Conservation (phyloP, 2,888 invertebrate genomes). For the Magallana nippona region DNA sequence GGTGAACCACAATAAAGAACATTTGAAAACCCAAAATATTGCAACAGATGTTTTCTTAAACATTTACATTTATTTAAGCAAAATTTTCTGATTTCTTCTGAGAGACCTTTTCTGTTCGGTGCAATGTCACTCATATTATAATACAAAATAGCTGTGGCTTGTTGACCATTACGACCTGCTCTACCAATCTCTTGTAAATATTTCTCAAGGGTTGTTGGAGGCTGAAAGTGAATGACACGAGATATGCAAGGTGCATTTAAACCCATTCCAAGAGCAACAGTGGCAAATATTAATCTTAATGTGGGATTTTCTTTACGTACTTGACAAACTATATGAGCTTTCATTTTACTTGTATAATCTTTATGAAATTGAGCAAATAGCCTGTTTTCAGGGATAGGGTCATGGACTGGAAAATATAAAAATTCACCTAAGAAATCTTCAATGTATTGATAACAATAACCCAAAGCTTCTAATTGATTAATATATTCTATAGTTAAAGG, state of each 20-base stretch:
- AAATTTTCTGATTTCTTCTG: conserved; percentile 35
- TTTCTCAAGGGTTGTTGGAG: conserved; percentile 52
- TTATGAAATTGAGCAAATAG: conserved; percentile 54
- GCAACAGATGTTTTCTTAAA: conserved; percentile 19
- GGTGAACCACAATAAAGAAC: conserved; percentile 39
- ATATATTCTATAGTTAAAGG: conserved; percentile 50
- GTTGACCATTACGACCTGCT: conserved; percentile 53
- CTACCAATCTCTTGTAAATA: conserved; percentile 57
- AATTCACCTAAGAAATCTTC: conserved; percentile 41
- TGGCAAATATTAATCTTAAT: conserved; percentile 49
- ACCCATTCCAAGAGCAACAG: conserved; percentile 55
- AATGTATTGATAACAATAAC: conserved; percentile 52
- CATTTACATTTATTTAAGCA: conserved; percentile 28
- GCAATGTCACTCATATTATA: conserved; percentile 56
- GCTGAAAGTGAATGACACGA: conserved; percentile 52
- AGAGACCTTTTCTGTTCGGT: conserved; percentile 48
- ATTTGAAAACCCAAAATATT: conserved; percentile 35
- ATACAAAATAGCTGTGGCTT: conserved; percentile 46
- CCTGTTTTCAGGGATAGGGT: conserved; percentile 51
- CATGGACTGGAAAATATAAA: conserved; percentile 45
- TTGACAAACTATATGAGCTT: conserved; percentile 49
- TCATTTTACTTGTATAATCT: conserved; percentile 57
- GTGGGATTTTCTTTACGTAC: conserved; percentile 47
- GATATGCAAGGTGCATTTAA: conserved; percentile 51
- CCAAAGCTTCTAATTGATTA: conserved; percentile 48